phyloP scores from a whole-genome alignment of 2,797 vertebrate genomes.

The Pseudocheirus occidentalis region DNA sequence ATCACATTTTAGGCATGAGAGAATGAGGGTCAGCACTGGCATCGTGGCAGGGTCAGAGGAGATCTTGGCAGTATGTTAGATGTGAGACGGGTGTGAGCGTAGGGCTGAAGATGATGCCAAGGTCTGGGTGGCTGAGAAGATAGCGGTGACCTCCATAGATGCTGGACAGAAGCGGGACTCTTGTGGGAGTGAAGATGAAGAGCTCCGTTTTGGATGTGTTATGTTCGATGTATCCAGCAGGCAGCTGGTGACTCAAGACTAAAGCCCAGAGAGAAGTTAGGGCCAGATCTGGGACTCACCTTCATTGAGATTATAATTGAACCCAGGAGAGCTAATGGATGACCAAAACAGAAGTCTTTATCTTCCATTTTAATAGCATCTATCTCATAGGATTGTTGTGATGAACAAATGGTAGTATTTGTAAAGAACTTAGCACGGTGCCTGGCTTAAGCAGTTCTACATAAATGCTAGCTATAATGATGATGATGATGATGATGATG shows the following conservation, averaged over 20 bases:
- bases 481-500: not conserved
- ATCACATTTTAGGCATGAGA: not conserved
- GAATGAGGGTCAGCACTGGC: not conserved
- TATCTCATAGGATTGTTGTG: not conserved
- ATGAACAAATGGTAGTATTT: not conserved
- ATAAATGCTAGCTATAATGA: not conserved
- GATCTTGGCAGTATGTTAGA: not conserved
- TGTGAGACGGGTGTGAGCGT: not conserved
- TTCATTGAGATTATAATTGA: not conserved
- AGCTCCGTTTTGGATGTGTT: not conserved
- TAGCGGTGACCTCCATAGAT: not conserved
- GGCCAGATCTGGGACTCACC: not conserved
- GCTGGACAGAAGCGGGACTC: not conserved
- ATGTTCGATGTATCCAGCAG: not conserved
- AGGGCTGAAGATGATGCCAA: not conserved
- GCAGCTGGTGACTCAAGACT: not conserved
- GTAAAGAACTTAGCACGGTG: not conserved
- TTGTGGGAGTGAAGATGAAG: not conserved
- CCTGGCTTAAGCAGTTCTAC: no score
- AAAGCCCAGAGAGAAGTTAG: not conserved
- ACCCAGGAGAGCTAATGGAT: not conserved
- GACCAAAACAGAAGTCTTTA: not conserved
- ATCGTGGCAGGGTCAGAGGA: not conserved
- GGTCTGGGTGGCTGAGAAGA: not conserved
- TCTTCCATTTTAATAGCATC: not conserved